Evolutionary conservation across 1,140 invertebrate genomes (phyloP), one percentile per base, ranked within the genome.

Genomic region (Oryzaephilus surinamensis): DNA sequence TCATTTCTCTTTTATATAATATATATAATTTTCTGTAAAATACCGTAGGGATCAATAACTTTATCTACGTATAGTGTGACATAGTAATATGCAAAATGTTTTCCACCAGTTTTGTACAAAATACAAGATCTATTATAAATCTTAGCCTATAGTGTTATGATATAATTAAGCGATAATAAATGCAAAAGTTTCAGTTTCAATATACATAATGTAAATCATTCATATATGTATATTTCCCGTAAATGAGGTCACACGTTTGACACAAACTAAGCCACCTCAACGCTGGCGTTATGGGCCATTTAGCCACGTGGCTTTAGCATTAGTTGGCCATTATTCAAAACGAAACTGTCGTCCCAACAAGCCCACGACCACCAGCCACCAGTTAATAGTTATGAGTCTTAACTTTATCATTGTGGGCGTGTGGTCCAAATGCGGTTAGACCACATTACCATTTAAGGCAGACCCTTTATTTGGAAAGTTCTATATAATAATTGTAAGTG

Each of bases 261-360:
- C 18, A 21, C 12, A 21, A 34, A 34, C 32, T 34, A 34, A 34
- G 32, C 32, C 32, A 34, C 32, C 32, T 34, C 24, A 23, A 13
- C 32, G 32, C 15, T n/a, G n/a, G n/a, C 32, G 32, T 14, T 23
- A 21, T 33, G 6, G 32, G n/a, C 32, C 18, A 33, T 35, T 26
- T 36, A n/a, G 36, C 36, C 36, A 38, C 36, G 36, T 38, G 36
- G 10, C 36, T 13, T 10, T 19, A 30, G 30, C 36, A 38, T 38
- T 38, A 38, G 36, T 38, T 38, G 24, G 35, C 27, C 26, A 43
- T 43, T 43, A 43, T 43, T 43, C 41, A 43, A 37, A 33, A 34
- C 41, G 34, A 38, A n/a, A n/a, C 41, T 34, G 41, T 38, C 41
- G 34, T 33, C 16, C 34, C 26, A 20, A n/a, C n/a, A n/a, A n/a